A percentile compares a stretch with the other conserved stretches of the same genome.
These are phyloP conservation scores for Theristicus caerulescens DNA, from an alignment of 2,113 vertebrate genomes.

Conservation along the genomic window DNA sequence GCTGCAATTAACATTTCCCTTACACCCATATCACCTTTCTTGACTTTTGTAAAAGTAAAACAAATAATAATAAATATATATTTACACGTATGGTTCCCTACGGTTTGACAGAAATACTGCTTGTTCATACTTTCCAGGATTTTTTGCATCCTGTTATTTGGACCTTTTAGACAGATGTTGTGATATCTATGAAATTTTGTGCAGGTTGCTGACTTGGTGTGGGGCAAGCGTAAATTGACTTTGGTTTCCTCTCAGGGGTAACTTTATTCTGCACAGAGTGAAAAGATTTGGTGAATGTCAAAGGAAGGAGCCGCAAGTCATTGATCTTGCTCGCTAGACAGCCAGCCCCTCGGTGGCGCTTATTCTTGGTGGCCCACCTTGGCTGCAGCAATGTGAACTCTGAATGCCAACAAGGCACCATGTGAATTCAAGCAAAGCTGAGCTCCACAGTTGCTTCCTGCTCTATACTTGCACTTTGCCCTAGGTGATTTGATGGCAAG, in stretches of 20 bases:
- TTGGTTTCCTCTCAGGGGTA: conserved; percentile 28
- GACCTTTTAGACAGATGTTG: conserved; percentile 22
- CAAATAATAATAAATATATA: not conserved
- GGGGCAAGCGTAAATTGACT: not conserved
- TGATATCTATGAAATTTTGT: conserved; percentile 42
- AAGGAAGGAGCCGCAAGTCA: not conserved
- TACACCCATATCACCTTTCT: conserved; percentile 41
- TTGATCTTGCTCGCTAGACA: not conserved
- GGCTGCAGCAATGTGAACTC: not conserved
- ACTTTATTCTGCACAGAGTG: not conserved
- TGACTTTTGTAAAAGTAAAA: not conserved
- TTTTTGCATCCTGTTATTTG: conserved; percentile 46
- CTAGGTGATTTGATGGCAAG: not conserved
- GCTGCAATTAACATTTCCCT: conserved; percentile 65
- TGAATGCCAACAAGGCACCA: not conserved
- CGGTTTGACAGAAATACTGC: conserved; percentile 46
- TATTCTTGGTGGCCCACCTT: not conserved
- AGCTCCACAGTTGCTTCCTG: not conserved
- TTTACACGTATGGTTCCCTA: conserved; percentile 13
- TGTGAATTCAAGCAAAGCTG: not conserved
- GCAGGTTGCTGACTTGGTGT: conserved; percentile 37
- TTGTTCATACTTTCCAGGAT: not conserved
- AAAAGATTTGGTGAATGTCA: not conserved
- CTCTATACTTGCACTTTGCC: not conserved
- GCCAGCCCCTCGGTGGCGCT: not conserved